Base-by-base conservation (phyloP, 2,888 invertebrate species). In the Xanthia togata region DNA sequence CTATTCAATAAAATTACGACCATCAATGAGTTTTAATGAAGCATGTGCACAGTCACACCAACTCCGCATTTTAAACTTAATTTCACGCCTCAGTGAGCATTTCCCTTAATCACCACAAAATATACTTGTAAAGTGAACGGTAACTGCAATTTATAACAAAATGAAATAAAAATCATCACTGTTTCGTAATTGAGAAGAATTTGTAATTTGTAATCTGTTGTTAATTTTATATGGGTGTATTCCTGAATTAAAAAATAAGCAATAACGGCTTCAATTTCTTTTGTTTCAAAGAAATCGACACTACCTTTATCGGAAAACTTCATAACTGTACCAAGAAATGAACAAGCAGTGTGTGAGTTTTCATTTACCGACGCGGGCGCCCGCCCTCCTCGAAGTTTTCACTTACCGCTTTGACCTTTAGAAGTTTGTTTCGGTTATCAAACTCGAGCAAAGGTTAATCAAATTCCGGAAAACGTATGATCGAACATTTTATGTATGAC, bases 391-490 rank as follows among this genome's bases (percentile, higher is more conserved):
- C 26, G n/a, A 65, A 75, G 62, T 80, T 78, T 73, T 59, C 31
- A 62, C n/a, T 70, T 55, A 23, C 70, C 57, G 20, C 67, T 77
- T 41, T 74, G 75, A 81, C 85, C 85, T 83, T 79, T 67, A 41
- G 35, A 76, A 84, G 60, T 80, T 81, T 69, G 73, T 74, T 83
- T 75, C 63, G 60, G 50, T 60, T 67, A 55, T 62, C 69, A 79
- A 83, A 86, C 70, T 80, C 63, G 50, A 2, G 53, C 44, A 74
- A 79, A 79, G 76, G 65, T 81, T 77, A 78, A 77, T 77, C 31
- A 60, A 71, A 81, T 78, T 76, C 57, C 60, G n/a, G n/a, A 38
- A 57, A 59, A 64, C 17, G 31, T 59, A 44, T 59, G 20, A 35
- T 35, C 55, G 26, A 68, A 68, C 8, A 55, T 67, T 50, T 53